phyloP scores from a whole-genome alignment of 2,113 vertebrate species.

The Mungos mungo region DNA sequence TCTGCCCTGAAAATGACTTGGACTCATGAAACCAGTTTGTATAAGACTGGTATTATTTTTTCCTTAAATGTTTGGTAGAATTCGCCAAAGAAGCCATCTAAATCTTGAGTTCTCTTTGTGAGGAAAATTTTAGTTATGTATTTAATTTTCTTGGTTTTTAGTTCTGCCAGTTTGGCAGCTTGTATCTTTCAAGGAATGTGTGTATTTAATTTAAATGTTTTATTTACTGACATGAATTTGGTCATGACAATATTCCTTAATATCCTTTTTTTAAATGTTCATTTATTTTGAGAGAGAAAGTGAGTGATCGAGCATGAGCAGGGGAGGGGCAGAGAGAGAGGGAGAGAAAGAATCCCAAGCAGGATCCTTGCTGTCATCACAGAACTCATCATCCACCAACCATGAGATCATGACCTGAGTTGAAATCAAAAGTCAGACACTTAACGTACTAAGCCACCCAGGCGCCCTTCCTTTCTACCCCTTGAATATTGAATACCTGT shows the following conservation, averaged over 20 bases:
- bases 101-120: not conserved
- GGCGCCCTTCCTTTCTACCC: not conserved
- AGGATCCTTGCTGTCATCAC: too few species aligned
- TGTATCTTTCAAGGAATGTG: not conserved
- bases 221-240: not conserved
- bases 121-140: not conserved
- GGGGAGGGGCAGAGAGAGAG: too few species aligned
- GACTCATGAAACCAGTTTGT: not conserved
- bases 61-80: not conserved
- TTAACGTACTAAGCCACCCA: too few species aligned
- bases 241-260: not conserved
- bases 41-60: not conserved
- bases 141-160: not conserved
- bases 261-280: not conserved
- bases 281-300: too few species aligned
- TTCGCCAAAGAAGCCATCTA: not conserved
- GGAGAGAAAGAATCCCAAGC: too few species aligned
- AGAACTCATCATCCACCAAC: too few species aligned
- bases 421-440: too few species aligned
- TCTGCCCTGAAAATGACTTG: not conserved
- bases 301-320: too few species aligned
- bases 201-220: not conserved
- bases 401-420: too few species aligned
- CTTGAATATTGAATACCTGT: not conserved
- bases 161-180: not conserved